Evolutionary conservation across 2,113 vertebrate genomes (phyloP), one percentile per base, ranked within the genome.

Genomic region (Nansenia antarctica): DNA sequence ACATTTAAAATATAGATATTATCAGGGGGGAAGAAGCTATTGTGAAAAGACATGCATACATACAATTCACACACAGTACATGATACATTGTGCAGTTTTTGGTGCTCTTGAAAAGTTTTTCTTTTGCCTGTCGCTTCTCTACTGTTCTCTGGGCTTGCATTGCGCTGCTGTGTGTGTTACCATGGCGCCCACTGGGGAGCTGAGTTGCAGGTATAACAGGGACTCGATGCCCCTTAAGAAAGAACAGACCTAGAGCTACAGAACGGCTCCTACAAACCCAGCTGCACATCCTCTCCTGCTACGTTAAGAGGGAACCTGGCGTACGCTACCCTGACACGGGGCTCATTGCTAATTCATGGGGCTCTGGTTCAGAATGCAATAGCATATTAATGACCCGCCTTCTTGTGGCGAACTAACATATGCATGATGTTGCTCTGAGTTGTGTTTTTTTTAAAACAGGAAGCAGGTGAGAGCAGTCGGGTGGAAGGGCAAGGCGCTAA

Each of bases 371-470:
- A 64, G 78, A 76, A 81, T 65, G 61, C 77, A 78, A 78, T 91
- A 70, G 82, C 85, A 91, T 91, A 90, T 93, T 92, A 86, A 92
- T 92, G 69, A 59, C 31, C 32, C 79, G 82, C 85, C 84, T 92
- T 89, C 90, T 84, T 71, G 53, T 78, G 77, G 78, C 63, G 69
- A 82, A 78, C 65, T 73, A 87, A 88, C 88, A 89, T 81, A 90
- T 86, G 89, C 85, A 86, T n/a, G 78, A 82, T 82, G 81, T 26
- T 64, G 81, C 81, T 80, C 39, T 34, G 63, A 81, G 79, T 85
- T 86, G 82, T 85, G 74, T 85, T 87, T 85, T 87, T 85, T 79
- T 67, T 70, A 87, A 76, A 76, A 53, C 63, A 74, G 69, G 76
- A 70, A 72, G 71, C 71, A 72, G 77, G 69, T 64, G 62, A 58